Evolutionary conservation across 2,888 invertebrate genomes (phyloP).

Genomic region (Desoria tigrina): DNA sequence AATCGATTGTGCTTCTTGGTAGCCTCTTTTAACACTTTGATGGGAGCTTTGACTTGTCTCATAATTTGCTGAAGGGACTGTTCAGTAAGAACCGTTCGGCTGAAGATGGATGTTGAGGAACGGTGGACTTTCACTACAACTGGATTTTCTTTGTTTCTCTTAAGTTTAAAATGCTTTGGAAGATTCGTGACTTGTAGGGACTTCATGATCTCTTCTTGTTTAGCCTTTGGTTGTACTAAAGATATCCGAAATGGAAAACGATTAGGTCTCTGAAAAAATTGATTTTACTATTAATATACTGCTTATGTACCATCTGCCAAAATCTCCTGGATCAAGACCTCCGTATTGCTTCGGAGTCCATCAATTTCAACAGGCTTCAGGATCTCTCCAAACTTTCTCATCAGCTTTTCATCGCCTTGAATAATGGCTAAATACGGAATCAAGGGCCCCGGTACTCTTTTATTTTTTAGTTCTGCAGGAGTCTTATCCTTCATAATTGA

Average conservation of each 20-base stretch:
- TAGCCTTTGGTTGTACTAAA: background rate
- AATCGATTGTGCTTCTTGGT: background rate
- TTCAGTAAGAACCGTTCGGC: constrained; percentile 14
- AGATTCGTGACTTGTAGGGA: background rate
- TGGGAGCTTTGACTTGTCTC: constrained; percentile 20
- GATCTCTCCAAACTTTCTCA: constrained; percentile 35
- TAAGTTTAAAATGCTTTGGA: background rate
- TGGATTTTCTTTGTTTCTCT: background rate
- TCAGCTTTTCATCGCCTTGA: constrained; percentile 26
- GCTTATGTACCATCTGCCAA: background rate
- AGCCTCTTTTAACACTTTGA: constrained; percentile 3
- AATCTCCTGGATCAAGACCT: constrained; percentile 27
- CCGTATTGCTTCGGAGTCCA: constrained; percentile 30
- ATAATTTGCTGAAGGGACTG: constrained; percentile 28
- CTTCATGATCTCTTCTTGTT: background rate
- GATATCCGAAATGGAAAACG: background rate
- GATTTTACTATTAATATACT: too few species aligned
- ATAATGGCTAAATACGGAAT: constrained; percentile 27
- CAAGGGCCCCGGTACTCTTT: constrained; percentile 4
- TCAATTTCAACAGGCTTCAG: constrained; percentile 31
- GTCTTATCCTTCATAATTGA: constrained; percentile 6
- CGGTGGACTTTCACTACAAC: constrained; percentile 31
- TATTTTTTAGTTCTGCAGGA: background rate
- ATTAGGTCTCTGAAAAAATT: background rate
- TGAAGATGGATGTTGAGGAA: constrained; percentile 33